These are phyloP conservation scores for Scomber japonicus DNA, from an alignment of 2,113 vertebrate species.

Conservation along the genomic window DNA sequence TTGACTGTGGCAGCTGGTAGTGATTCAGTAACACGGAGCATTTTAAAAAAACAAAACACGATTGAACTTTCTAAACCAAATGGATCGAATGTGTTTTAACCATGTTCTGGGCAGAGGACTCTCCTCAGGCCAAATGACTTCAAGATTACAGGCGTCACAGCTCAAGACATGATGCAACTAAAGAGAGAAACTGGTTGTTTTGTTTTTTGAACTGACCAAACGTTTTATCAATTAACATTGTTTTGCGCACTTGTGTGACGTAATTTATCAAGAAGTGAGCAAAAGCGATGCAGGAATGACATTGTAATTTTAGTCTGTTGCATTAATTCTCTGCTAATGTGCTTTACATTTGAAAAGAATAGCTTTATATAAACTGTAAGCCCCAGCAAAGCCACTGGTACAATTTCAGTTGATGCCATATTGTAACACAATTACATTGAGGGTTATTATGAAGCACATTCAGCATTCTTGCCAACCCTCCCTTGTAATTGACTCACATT, in stretches of 20 bases:
- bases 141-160: conserved; percentile 67
- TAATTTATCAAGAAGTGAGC: conserved; percentile 26
- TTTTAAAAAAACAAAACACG: conserved; percentile 73
- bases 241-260: conserved; percentile 32
- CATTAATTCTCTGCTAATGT: conserved; percentile 13
- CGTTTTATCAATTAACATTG: conserved; percentile 14
- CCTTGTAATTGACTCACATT: conserved; percentile 3
- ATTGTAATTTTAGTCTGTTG: conserved; percentile 21
- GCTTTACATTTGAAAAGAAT: conserved; percentile 5
- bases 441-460: conserved; percentile 5
- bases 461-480: conserved; percentile 8
- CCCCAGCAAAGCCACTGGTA: too few relatives aligned
- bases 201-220: neutral
- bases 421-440: neutral
- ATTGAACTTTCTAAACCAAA: conserved; percentile 87
- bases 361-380: neutral
- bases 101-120: conserved; percentile 88
- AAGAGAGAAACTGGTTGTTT: conserved; percentile 32
- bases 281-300: neutral
- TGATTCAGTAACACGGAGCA: conserved; percentile 85
- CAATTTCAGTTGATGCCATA: too few relatives aligned
- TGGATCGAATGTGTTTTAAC: conserved; percentile 86
- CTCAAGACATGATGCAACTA: conserved; percentile 34
- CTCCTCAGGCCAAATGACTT: conserved; percentile 73
- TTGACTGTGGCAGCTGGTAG: conserved; percentile 89